Conservation (phyloP, 2,888 invertebrate species). For the Andrena praecox region DNA sequence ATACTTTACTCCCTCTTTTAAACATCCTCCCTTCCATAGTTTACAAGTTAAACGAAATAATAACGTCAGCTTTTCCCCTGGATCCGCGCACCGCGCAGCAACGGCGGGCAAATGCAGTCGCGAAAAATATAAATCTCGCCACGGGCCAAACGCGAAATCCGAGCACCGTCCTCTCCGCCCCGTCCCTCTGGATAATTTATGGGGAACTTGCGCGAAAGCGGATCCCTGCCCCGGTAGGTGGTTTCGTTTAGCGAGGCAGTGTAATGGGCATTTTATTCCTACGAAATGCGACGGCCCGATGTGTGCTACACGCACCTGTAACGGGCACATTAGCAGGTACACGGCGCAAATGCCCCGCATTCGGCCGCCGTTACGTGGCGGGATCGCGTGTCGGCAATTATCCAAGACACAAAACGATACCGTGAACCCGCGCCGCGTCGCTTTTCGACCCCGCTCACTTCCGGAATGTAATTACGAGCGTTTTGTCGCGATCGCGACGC, state of each 20-base stretch:
- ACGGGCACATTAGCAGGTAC: constrained; percentile 28
- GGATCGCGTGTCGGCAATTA: constrained; percentile 75
- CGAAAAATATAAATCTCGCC: too few relatives aligned
- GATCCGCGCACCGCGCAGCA: too few relatives aligned
- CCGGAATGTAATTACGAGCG: constrained; percentile 71
- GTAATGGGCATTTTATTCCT: constrained; percentile 39
- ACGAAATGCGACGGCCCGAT: background rate
- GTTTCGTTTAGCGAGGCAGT: background rate
- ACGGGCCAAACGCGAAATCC: too few relatives aligned
- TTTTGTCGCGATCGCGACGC: constrained; percentile 64
- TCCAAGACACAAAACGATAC: constrained; percentile 65
- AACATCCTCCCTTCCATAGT: background rate
- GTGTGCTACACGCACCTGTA: constrained; percentile 18
- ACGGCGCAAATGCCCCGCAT: background rate
- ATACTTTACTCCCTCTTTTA: background rate
- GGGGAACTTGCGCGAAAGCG: background rate
- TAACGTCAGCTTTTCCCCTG: background rate
- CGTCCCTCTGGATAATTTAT: background rate
- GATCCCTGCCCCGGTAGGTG: background rate
- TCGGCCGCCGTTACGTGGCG: constrained; percentile 24
- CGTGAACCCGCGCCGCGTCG: constrained; percentile 55
- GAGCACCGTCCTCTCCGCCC: too few relatives aligned
- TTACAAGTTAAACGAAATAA: constrained; percentile 26
- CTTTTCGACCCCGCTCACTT: constrained; percentile 66
- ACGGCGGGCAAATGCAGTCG: too few relatives aligned